These are phyloP conservation scores for Hylaea fasciaria DNA, from an alignment of 2,888 invertebrate genomes.

Conservation along the genomic window DNA sequence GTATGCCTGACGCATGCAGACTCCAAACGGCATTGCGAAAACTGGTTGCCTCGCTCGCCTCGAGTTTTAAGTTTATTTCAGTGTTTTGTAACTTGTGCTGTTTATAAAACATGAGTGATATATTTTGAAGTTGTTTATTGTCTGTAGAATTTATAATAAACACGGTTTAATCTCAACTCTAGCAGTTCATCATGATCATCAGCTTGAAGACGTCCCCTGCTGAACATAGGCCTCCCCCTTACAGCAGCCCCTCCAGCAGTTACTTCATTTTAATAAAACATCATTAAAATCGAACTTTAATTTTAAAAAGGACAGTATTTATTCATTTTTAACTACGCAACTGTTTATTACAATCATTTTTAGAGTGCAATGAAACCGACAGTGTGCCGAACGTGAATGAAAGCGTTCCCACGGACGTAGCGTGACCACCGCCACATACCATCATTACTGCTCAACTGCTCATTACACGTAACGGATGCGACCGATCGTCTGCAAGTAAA, in stretches of 20 bases:
- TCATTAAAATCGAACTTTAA: not conserved
- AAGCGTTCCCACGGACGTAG: constrained; percentile 35
- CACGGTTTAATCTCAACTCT: not conserved
- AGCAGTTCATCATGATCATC: too few species aligned
- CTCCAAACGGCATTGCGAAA: constrained; percentile 39
- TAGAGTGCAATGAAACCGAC: constrained; percentile 26
- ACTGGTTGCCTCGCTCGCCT: constrained; percentile 28
- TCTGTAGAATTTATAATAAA: not conserved
- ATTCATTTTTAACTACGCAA: too few species aligned
- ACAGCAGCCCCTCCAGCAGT: too few species aligned
- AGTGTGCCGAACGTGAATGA: constrained; percentile 28
- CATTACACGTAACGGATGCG: constrained; percentile 30
- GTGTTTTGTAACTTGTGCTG: not conserved
- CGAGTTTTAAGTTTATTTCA: constrained; percentile 8
- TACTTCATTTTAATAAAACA: not conserved
- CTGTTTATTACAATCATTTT: not conserved
- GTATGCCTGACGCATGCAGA: constrained; percentile 33
- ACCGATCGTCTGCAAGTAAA: constrained; percentile 21
- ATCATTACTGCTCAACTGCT: constrained; percentile 30
- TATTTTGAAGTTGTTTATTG: too few species aligned
- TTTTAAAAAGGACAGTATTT: too few species aligned
- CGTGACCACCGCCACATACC: constrained; percentile 31
- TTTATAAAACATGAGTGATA: not conserved
- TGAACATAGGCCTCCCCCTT: too few species aligned
- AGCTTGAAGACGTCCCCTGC: too few species aligned